Conservation (phyloP, 1,140 invertebrate genomes). For the Latrodectus geometricus region DNA sequence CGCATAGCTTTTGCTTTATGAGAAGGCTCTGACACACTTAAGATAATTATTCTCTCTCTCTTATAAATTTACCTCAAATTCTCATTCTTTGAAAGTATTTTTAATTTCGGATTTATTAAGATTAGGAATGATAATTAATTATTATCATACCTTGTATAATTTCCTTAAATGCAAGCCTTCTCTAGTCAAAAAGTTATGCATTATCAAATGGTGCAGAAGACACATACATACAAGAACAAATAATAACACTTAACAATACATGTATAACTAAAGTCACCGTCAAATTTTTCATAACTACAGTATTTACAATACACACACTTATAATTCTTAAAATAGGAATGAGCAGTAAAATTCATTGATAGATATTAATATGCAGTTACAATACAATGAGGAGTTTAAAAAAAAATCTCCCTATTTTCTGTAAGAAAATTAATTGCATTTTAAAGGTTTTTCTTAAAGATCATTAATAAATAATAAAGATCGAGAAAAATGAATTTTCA, state of each 20-base stretch:
- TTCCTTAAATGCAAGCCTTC: too few relatives aligned
- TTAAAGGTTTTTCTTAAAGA: too few relatives aligned
- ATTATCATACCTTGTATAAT: slow-evolving; percentile 30
- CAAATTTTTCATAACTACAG: slow-evolving; percentile 41
- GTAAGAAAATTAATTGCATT: too few relatives aligned
- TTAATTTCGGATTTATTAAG: not conserved
- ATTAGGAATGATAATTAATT: slow-evolving; percentile 11
- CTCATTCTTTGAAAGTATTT: not conserved
- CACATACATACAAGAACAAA: slow-evolving; percentile 54
- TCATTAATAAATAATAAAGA: too few relatives aligned
- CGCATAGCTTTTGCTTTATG: slow-evolving; percentile 12
- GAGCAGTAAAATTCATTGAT: not conserved
- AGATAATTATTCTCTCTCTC: too few relatives aligned
- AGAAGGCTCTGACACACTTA: slow-evolving; percentile 3
- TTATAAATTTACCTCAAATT: not conserved
- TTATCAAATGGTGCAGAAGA: slow-evolving; percentile 23
- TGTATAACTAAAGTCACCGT: slow-evolving; percentile 59
- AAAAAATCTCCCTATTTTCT: too few relatives aligned
- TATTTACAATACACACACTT: slow-evolving; percentile 49
- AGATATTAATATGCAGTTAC: too few relatives aligned
- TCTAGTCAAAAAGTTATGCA: too few relatives aligned
- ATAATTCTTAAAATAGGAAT: slow-evolving; percentile 57
- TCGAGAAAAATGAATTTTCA: too few relatives aligned
- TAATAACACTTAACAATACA: slow-evolving; percentile 52
- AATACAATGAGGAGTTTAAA: too few relatives aligned